Evolutionary conservation across 2,797 vertebrate species (phyloP), one percentile per base, ranked within the genome.

Genomic region (Muscicapa striata): DNA sequence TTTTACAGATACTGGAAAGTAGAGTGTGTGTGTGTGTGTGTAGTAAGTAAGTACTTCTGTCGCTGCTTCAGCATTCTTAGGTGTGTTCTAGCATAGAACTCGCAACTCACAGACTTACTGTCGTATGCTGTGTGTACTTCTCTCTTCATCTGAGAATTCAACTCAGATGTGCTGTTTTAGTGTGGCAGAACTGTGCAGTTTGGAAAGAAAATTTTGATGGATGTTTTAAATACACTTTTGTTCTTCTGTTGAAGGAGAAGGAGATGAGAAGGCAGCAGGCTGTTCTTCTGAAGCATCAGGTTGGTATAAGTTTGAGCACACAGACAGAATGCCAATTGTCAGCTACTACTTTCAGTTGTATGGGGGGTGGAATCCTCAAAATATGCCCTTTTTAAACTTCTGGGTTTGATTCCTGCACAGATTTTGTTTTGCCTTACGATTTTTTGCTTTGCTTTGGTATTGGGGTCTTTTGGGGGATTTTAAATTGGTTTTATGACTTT

Each of bases 271-370:
- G 99, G 96, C 98, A 99, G 54, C 99, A 99, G 85, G 98, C 99
- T 40, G 98, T 99, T 93, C 98, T 99, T 91, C 96, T 99, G 91
- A 99, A 99, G 95, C 99, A 99, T 93, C 99, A 99, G 98, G 99
- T 99, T 97, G 82, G 98, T 98, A 95, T 58, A 29, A 5, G 8
- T 54, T 89, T 2, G 61, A 55, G 51, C n/a, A 38, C 78, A 48
- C 43, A 79, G 20, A 43, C 76, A 48, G 64, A 91, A 88, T 91
- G 73, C 49, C 64, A 55, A 4, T 93, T 96, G 91, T 84, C 70
- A 93, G 77, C 55, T 88, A 27, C 84, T 58, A 7, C 85, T 94
- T 84, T 94, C 78, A 84, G 70, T 68, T 90, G 2, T 91, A 38
- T 64, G 68, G 96, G 63, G 57, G 76, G 87, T 36, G 83, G 30